phyloP scores from a whole-genome alignment of 2,797 vertebrate genomes.

The Hybognathus amarus region DNA sequence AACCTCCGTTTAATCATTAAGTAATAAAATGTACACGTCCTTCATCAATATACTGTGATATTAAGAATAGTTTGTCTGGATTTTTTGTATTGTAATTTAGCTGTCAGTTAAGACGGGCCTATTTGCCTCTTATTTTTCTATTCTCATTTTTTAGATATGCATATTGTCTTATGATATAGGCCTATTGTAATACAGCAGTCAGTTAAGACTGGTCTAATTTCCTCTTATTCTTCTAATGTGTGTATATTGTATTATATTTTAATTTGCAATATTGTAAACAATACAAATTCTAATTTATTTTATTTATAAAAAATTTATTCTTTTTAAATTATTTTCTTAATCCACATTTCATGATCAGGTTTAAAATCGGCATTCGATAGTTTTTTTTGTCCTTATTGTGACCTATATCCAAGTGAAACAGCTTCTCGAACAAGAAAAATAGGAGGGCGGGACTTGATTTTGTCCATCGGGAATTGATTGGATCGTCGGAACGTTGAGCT shows the following conservation, averaged over 20 bases:
- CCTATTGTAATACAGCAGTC: neutral
- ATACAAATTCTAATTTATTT: neutral
- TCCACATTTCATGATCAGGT: neutral
- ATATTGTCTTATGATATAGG: neutral
- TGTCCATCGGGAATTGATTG: neutral
- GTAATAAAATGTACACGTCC: neutral
- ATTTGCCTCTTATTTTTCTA: neutral
- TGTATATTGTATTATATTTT: neutral
- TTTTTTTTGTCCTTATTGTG: neutral
- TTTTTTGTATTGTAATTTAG: neutral
- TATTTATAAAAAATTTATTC: neutral
- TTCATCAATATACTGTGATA: neutral
- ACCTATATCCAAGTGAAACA: neutral
- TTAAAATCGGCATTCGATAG: neutral
- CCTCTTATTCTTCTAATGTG: neutral
- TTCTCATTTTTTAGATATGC: neutral
- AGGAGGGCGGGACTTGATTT: neutral
- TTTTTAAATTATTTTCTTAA: neutral
- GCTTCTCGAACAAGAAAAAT: neutral
- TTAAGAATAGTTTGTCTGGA: neutral
- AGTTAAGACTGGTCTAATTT: neutral
- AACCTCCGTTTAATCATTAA: neutral
- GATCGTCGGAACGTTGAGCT: neutral
- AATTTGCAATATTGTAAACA: neutral
- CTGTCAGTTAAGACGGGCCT: neutral